Evolutionary conservation across 2,888 invertebrate genomes (phyloP), one percentile per base, ranked within the genome.

Genomic region (Omphaloscelis lunosa): DNA sequence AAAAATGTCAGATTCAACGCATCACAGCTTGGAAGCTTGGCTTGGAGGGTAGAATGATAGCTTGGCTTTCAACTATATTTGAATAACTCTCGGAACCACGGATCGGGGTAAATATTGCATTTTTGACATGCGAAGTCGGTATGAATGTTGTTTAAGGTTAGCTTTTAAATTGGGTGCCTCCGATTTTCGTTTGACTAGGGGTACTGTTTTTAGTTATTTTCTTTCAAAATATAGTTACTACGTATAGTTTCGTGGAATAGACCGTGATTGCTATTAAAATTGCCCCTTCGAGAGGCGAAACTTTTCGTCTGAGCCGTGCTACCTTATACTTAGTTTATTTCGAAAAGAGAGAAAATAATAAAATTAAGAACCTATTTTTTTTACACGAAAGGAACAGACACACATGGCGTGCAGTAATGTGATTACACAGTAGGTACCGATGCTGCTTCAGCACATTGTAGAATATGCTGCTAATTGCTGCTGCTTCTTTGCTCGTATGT

Each of bases 51-150:
- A 70, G 68, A 63, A 76, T 48, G 77, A 72, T 70, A 72, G 83
- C 71, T 72, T 72, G 65, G 77, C 68, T 86, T 80, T 83, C 77
- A 82, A 79, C 77, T 77, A 66, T 80, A 82, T 88, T 85, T 87
- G 83, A 86, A 88, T 86, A 82, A 83, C 77, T 73, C 72, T 69
- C 69, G 34, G 45, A 59, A 63, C 65, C 67, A 56, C 56, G 68
- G 48, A 78, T 79, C 45, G 79, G 59, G 27, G 83, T 86, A 85
- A 89, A 89, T 83, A 89, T 88, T 89, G 72, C 79, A 61, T 75
- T 80, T 84, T 87, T 83, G 76, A 79, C 80, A 78, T 74, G 68
- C 68, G 68, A 81, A 72, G 72, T 68, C 23, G 12, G 53, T 61
- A 68, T 79, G 73, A 83, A 66, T 77, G 75, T 75, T 81, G 29